phyloP scores from a whole-genome alignment of 2,113 vertebrate species.

The Coptodon rendalli region DNA sequence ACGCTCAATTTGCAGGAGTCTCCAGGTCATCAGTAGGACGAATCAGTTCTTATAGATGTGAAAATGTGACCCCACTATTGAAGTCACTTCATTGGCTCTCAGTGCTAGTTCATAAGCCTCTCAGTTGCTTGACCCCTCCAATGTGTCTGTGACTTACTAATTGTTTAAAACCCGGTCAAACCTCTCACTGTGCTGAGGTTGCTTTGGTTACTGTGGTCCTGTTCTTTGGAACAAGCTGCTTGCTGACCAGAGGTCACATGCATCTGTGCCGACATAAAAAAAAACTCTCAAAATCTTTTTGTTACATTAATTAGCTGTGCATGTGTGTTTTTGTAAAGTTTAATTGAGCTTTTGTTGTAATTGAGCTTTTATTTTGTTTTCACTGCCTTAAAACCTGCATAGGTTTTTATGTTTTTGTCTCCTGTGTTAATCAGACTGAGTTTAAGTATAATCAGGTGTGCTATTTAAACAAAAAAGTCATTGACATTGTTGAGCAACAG shows the following conservation, averaged over 20 bases:
- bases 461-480: neutral
- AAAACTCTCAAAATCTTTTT: rapidly evolving
- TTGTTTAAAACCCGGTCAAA: neutral
- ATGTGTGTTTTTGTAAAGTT: neutral
- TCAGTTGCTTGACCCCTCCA: neutral
- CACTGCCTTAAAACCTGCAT: neutral
- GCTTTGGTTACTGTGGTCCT: neutral
- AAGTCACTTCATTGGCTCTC: neutral
- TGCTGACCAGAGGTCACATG: neutral
- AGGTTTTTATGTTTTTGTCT: neutral
- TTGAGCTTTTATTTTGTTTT: rapidly evolving
- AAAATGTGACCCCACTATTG: neutral
- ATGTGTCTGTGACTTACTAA: neutral
- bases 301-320: neutral
- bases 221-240: neutral
- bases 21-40: neutral
- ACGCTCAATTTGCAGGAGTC: neutral
- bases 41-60: neutral
- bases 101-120: neutral
- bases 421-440: rapidly evolving
- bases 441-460: neutral
- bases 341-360: neutral
- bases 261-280: neutral
- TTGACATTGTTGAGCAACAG: neutral
- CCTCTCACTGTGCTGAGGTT: neutral